Conservation (phyloP, 2,113 vertebrate species). For the Mionectes macconnelli region DNA sequence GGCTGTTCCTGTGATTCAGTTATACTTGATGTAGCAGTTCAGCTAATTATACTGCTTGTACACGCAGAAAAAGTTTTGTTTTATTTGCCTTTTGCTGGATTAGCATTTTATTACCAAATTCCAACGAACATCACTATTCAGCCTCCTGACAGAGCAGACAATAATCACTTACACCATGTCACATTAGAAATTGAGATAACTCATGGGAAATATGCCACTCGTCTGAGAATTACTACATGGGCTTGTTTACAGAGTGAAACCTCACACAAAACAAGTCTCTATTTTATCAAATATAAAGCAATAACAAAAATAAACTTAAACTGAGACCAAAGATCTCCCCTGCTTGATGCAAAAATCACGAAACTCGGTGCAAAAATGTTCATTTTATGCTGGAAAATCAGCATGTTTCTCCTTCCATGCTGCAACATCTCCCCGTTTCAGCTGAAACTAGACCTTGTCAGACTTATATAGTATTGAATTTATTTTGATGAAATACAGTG, state of each 20-base stretch:
- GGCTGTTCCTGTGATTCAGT: neutral
- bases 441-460: neutral
- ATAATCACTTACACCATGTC: neutral
- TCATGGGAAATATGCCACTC: neutral
- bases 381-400: neutral
- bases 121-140: neutral
- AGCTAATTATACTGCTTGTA: neutral
- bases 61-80: neutral
- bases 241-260: neutral
- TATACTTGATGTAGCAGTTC: neutral
- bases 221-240: neutral
- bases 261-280: neutral
- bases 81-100: neutral
- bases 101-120: neutral
- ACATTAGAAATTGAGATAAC: neutral
- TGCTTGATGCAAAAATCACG: no score
- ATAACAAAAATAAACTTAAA: neutral
- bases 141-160: neutral
- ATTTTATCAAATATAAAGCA: neutral
- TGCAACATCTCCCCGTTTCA: neutral
- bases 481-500: neutral
- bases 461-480: neutral
- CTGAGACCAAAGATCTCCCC: neutral
- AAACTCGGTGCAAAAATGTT: neutral
- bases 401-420: neutral